Base-by-base conservation (phyloP, 2,797 vertebrate species). In the Argyrosomus regius region DNA sequence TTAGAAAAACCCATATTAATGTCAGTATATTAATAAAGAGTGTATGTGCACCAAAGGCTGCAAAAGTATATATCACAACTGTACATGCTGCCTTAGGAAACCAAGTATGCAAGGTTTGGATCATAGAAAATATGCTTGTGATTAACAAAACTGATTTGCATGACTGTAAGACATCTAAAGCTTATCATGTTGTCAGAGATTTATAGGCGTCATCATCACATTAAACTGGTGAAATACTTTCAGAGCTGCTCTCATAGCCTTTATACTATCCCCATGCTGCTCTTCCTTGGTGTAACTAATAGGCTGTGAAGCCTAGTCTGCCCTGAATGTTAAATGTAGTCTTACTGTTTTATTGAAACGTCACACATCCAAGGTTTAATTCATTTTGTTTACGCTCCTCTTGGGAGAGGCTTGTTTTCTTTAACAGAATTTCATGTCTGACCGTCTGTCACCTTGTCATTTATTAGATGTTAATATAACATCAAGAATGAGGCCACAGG, bases 391-490 rank as follows among this genome's bases (percentile, higher is more conserved):
- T 72, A 69, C 39, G n/a, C 46, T 53, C 14, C 81, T 79, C 75
- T 35, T 5, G 24, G 63, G 53, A 78, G 48, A 75, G 20, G 31
- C 67, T 58, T 0, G 16, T 84, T 84, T 75, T 57, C 67, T 78
- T 74, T 78, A 78, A 81, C 49, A 11, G 62, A 12, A 13, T 80
- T 84, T 81, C 17, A 45, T 71, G 82, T 86, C 81, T 73, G 60
- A 79, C 70, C 22, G 13, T 87, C 62, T 6, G 20, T 87, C 85
- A 81, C 70, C 65, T 73, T 88, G 82, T 88, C 64, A 75, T 91
- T 87, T 87, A 88, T 91, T 82, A 83, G 77, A 71, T 14, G 26
- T 66, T 77, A 79, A 89, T 86, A 88, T 80, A 87, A 84, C 64
- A 87, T 86, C 48, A 73, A 70, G 45, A 58, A 20, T n/a, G 46